Evolutionary conservation across 2,888 invertebrate species (phyloP), one percentile per base, ranked within the genome.

Genomic region (Ellobium chinense): DNA sequence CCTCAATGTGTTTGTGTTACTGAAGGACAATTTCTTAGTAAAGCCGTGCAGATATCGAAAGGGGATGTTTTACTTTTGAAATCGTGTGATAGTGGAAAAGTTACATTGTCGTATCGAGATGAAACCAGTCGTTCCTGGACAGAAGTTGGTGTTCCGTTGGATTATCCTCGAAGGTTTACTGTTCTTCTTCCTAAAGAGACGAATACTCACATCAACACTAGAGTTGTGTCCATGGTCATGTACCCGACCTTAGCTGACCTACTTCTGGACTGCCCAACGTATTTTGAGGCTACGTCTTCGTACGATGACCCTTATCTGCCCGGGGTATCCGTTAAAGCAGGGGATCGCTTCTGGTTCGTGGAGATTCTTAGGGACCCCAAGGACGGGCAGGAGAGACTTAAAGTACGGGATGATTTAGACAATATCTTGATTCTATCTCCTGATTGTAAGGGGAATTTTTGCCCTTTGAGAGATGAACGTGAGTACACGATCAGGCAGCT

Each of bases 231-330:
- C 7, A 77, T 78, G 62, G 31, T 83, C 24, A 74, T 87, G 31
- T 88, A 86, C 70, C 82, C 84, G 66, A 87, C 87, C 18, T 85
- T 88, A 9, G 80, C 84, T 21, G 89, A 90, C 79, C 82, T 90
- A n/a, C 82, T 90, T 36, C 82, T 84, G 63, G 89, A 86, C 36
- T 88, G 88, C 80, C 89, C 89, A 31, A 89, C 88, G 21, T 85
- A 84, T 60, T 90, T 90, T 70, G 87, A 87, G 70, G 88, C 89
- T 1, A 89, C 87, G 56, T 74, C 85, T 29, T 85, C 84, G 65
- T 87, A 87, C 68, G 88, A 88, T 68, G 88, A 89, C 78, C 89
- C 88, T 34, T 88, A 89, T 84, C 81, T 89, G n/a, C 89, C 88
- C 18, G 87, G 87, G 7, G 85, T 87, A 78, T 88, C 85, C 21